Percentiles rank a stretch among this genome's conserved stretches.
Evolutionary conservation across 1,140 invertebrate genomes (phyloP).

Genomic region (Drosophila repleta): DNA sequence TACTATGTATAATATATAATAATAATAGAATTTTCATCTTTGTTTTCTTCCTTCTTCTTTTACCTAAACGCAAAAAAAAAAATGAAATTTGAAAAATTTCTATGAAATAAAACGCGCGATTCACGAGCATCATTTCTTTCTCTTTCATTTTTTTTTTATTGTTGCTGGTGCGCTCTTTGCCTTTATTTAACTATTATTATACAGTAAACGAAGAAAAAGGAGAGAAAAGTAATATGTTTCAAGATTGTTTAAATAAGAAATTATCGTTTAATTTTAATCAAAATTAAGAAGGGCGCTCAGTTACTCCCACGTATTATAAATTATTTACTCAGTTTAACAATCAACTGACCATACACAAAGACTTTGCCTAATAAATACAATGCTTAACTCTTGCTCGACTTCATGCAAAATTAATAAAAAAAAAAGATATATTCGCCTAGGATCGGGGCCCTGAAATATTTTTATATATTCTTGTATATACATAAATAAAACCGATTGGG

Average conservation of each 20-base stretch:
- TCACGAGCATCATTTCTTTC: slow-evolving; percentile 21
- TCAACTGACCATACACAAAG: slow-evolving; percentile 57
- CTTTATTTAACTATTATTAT: slow-evolving; percentile 62
- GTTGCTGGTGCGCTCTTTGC: slow-evolving; percentile 27
- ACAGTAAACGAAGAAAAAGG: slow-evolving; percentile 56
- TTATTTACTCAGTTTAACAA: slow-evolving; percentile 66
- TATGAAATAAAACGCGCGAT: slow-evolving; percentile 58
- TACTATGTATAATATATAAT: slow-evolving; percentile 65
- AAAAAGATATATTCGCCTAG: slow-evolving; percentile 14
- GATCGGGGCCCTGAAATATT: slow-evolving; percentile 22
- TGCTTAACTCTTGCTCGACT: slow-evolving; percentile 19
- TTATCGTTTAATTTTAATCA: slow-evolving; percentile 33
- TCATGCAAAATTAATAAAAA: slow-evolving; percentile 35
- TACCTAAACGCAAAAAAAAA: slow-evolving; percentile 56
- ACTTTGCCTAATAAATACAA: slow-evolving; percentile 62
- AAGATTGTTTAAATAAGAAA: slow-evolving; percentile 54
- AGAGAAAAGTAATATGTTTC: slow-evolving; percentile 29
- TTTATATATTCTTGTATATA: slow-evolving; percentile 45
- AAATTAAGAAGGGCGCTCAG: slow-evolving; percentile 31
- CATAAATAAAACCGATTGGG: slow-evolving; percentile 47
- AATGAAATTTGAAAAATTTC: slow-evolving; percentile 55
- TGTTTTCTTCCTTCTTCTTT: slow-evolving; percentile 29
- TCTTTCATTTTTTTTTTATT: slow-evolving; percentile 15
- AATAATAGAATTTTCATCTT: slow-evolving; percentile 62
- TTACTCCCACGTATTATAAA: slow-evolving; percentile 43